phyloP scores from a whole-genome alignment of 2,888 invertebrate species.

The Ephialtes manifestator region DNA sequence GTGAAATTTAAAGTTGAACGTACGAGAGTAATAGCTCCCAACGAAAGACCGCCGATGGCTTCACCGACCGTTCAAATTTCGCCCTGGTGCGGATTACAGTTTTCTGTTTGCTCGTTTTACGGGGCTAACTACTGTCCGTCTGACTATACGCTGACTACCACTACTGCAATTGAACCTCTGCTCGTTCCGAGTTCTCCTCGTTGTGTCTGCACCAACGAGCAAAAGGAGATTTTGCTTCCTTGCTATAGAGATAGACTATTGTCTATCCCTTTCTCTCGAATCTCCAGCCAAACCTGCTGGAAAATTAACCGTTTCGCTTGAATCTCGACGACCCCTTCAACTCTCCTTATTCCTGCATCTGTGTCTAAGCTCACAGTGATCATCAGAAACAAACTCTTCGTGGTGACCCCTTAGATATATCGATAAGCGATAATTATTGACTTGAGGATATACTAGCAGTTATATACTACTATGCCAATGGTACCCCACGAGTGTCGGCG shows the following conservation, averaged over 20 bases:
- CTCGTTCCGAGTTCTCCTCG: slow-evolving; percentile 41
- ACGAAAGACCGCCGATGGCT: slow-evolving; percentile 43
- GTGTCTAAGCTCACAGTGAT: slow-evolving; percentile 5
- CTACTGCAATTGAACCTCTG: slow-evolving; percentile 46
- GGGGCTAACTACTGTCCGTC: slow-evolving; percentile 59
- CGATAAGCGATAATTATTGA: slow-evolving; percentile 56
- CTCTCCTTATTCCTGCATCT: background rate
- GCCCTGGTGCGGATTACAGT: slow-evolving; percentile 65
- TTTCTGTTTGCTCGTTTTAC: slow-evolving; percentile 66
- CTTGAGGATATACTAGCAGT: slow-evolving; percentile 18
- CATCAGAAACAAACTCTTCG: slow-evolving; percentile 30
- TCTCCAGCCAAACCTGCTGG: slow-evolving; percentile 32
- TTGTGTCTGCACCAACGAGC: slow-evolving; percentile 24
- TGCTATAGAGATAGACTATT: background rate
- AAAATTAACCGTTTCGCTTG: slow-evolving; percentile 54
- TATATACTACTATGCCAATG: slow-evolving; percentile 16
- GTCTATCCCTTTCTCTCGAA: slow-evolving; percentile 7
- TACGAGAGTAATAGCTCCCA: slow-evolving; percentile 60
- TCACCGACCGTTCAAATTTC: slow-evolving; percentile 62
- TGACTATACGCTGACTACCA: slow-evolving; percentile 59
- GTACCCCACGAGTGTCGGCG: slow-evolving; percentile 6
- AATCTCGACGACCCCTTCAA: slow-evolving; percentile 35
- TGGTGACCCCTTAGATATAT: slow-evolving; percentile 22
- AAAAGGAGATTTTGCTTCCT: slow-evolving; percentile 26
- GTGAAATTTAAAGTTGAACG: slow-evolving; percentile 68